Evolutionary conservation across 2,797 vertebrate species (phyloP).

Genomic region (Sebastes miniatus): DNA sequence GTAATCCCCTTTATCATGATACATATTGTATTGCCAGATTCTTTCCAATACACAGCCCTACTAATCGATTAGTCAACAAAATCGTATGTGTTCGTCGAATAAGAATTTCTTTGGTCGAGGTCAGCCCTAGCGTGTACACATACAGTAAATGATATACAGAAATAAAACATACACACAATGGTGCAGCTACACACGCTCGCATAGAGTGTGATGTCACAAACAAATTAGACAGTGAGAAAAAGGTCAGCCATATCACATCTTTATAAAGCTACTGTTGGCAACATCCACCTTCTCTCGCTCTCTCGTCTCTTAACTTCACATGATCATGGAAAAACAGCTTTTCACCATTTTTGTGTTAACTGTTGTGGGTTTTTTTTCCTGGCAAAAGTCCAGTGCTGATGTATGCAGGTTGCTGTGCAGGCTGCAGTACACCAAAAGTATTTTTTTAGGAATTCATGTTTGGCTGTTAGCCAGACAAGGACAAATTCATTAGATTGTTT

Average conservation of each 20-base stretch:
- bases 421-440: not conserved
- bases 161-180: not conserved
- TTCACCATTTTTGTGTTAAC: not conserved
- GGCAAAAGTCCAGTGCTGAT: not conserved
- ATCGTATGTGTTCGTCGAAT: too few relatives aligned
- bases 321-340: not conserved
- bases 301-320: not conserved
- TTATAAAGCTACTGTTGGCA: not conserved
- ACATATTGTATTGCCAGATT: too few relatives aligned
- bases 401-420: not conserved
- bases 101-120: too few relatives aligned
- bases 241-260: conserved; percentile 13
- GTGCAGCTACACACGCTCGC: not conserved
- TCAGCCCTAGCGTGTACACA: not conserved
- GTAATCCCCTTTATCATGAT: too few relatives aligned
- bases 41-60: accelerated
- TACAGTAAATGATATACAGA: not conserved
- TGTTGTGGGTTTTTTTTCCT: not conserved
- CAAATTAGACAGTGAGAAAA: conserved; percentile 1
- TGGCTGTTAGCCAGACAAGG: not conserved
- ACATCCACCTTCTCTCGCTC: not conserved
- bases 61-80: too few relatives aligned
- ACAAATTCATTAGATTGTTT: not conserved
- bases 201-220: not conserved
- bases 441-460: not conserved